Evolutionary conservation across 2,888 invertebrate genomes (phyloP).

Genomic region (Phengaris alcon): DNA sequence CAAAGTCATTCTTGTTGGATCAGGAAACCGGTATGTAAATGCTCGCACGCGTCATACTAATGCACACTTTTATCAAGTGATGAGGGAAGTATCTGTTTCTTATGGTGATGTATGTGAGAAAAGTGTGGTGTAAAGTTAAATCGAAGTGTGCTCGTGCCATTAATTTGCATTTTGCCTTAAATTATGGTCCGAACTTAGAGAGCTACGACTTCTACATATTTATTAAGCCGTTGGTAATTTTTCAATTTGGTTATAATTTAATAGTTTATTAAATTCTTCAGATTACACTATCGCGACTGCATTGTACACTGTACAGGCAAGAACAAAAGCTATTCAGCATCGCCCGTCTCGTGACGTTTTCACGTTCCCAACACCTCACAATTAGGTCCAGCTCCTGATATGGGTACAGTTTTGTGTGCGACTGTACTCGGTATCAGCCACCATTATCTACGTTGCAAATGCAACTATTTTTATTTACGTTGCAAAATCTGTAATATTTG

Average conservation of each 20-base stretch:
- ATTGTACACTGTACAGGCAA: constrained; percentile 67
- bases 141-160: constrained; percentile 35
- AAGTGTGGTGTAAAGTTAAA: constrained; percentile 52
- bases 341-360: constrained; percentile 60
- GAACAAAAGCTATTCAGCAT: constrained; percentile 75
- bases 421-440: constrained; percentile 44
- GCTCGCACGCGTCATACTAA: constrained; percentile 64
- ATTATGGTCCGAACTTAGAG: background rate
- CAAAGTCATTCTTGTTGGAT: constrained; percentile 15
- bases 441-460: constrained; percentile 54
- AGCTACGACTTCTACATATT: background rate
- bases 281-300: constrained; percentile 49
- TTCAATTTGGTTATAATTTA: constrained; percentile 30
- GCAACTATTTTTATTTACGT: constrained; percentile 49
- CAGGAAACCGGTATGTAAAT: constrained; percentile 37
- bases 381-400: constrained; percentile 68
- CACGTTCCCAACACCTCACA: constrained; percentile 65
- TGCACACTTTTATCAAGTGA: constrained; percentile 64
- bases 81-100: constrained; percentile 61
- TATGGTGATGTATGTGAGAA: constrained; percentile 69
- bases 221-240: background rate
- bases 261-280: constrained; percentile 32
- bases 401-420: constrained; percentile 66
- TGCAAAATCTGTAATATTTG: constrained; percentile 26
- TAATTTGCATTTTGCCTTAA: constrained; percentile 24